Base-by-base conservation (phyloP, 2,888 invertebrate species). In the Aelia acuminata region DNA sequence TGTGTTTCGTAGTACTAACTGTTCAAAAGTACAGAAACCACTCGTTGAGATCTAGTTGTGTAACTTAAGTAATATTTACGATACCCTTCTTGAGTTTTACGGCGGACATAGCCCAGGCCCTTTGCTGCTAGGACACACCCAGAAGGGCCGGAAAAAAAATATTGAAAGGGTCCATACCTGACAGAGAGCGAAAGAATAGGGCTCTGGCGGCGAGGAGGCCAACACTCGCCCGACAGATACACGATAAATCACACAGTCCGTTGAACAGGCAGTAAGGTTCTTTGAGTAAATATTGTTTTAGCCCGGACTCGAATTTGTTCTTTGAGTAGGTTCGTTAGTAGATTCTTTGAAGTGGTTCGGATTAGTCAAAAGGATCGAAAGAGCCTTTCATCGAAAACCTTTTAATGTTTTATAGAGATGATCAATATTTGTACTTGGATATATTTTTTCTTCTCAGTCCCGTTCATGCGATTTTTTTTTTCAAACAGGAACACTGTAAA, bases 291-390 rank as follows among this genome's bases (percentile, higher is more conserved):
- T 70, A 70, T 70, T 70, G 63, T 70, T 70, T 70, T 70, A 35
- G 35, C 35, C 63, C 15, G 31, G 63, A 18, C 63, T 70, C 31
- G 63, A 70, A 70, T 35, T 35, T 35, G 63, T 70, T 70, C 63
- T 70, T 70, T 70, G 63, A 70, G 63, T 26, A 70, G 63, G 31
- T 70, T 70, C 63, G 35, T 70, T 70, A 70, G 63, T 20, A 31
- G 5, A 20, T 70, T 70, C 63, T 70, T 70, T 70, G 63, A 70
- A 70, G 63, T 70, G 63, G 63, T 70, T 70, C 7, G 63, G 63
- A 70, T 70, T 70, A 70, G 63, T 70, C 63, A 35, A 35, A 70
- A 35, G 63, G 63, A 35, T 70, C 5, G 20, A 35, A 20, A n/a
- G 4, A 26, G 26, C 26, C 63, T 70, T 70, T 70, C 31, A 70